These are phyloP conservation scores for Spilogale gracilis DNA, from an alignment of 2,113 vertebrate genomes.

Conservation along the genomic window DNA sequence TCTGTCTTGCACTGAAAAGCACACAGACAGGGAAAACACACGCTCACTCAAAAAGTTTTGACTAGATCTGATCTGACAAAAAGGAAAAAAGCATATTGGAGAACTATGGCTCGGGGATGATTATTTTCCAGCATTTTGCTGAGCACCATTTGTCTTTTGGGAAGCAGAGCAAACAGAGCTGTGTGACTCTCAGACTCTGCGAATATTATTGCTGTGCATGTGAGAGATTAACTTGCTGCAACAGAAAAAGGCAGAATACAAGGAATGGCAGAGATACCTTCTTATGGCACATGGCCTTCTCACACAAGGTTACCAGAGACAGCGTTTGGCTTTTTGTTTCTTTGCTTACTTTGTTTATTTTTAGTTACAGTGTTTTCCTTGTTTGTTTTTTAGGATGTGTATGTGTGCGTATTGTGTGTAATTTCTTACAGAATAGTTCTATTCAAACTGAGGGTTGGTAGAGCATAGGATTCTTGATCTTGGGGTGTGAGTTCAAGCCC, in stretches of 20 bases:
- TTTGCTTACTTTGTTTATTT: conserved; percentile 24
- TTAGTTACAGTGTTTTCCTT: neutral
- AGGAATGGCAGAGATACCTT: neutral
- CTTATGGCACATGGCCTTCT: neutral
- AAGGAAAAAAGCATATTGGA: neutral
- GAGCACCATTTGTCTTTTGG: conserved; percentile 50
- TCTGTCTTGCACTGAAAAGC: conserved; percentile 24
- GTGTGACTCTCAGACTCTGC: neutral
- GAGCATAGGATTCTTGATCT: neutral
- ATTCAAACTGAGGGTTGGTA: neutral
- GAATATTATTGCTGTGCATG: neutral
- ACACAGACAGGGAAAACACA: neutral
- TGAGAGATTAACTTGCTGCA: conserved; percentile 5
- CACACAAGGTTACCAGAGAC: neutral
- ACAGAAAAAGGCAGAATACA: neutral
- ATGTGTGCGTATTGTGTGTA: neutral
- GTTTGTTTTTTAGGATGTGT: neutral
- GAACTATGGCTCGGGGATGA: neutral
- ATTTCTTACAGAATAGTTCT: conserved; percentile 27
- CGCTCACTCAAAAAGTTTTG: neutral
- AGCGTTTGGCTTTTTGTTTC: neutral
- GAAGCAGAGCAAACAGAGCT: conserved; percentile 22
- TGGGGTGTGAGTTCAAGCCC: neutral
- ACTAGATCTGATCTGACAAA: conserved; percentile 25
- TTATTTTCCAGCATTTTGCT: conserved; percentile 9